phyloP scores from a whole-genome alignment of 1,140 invertebrate species.

The Tetramorium parvispinum region DNA sequence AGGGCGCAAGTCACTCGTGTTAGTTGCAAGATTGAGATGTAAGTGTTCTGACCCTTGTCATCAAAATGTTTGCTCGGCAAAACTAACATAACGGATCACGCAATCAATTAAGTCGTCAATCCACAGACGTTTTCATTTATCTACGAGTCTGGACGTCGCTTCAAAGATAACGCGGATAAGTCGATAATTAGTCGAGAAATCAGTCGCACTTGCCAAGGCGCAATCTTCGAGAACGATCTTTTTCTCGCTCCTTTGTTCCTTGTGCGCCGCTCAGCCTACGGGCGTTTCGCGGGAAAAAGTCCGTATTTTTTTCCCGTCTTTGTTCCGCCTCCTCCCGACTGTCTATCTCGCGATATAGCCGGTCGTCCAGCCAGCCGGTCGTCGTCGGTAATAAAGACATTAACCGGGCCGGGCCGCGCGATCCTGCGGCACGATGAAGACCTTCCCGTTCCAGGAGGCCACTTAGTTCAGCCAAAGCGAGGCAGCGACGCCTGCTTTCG shows the following conservation, averaged over 20 bases:
- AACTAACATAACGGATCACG: slow-evolving; percentile 25
- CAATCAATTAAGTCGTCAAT: slow-evolving; percentile 50
- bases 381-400: slow-evolving; percentile 77
- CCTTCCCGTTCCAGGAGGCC: slow-evolving; percentile 74
- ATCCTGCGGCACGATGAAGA: slow-evolving; percentile 69
- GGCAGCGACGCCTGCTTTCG: slow-evolving; percentile 69
- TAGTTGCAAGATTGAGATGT: not conserved
- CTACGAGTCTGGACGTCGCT: not conserved
- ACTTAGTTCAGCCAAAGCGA: slow-evolving; percentile 68
- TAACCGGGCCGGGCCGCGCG: slow-evolving; percentile 60
- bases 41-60: not conserved
- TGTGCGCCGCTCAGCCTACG: not conserved
- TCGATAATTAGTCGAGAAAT: slow-evolving; percentile 38
- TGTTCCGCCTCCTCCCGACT: slow-evolving; percentile 26
- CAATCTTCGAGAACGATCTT: slow-evolving; percentile 20
- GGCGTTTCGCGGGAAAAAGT: slow-evolving; percentile 44
- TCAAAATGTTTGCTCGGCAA: slow-evolving; percentile 17
- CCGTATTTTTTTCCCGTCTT: slow-evolving; percentile 32
- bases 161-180: slow-evolving; percentile 17
- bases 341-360: slow-evolving; percentile 41
- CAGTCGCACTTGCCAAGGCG: not conserved
- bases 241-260: slow-evolving; percentile 14
- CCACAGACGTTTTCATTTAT: not conserved
- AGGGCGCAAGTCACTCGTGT: not conserved
- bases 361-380: slow-evolving; percentile 47